Evolutionary conservation across 2,888 invertebrate species (phyloP), one percentile per base, ranked within the genome.

Genomic region (Hartigia nigra): DNA sequence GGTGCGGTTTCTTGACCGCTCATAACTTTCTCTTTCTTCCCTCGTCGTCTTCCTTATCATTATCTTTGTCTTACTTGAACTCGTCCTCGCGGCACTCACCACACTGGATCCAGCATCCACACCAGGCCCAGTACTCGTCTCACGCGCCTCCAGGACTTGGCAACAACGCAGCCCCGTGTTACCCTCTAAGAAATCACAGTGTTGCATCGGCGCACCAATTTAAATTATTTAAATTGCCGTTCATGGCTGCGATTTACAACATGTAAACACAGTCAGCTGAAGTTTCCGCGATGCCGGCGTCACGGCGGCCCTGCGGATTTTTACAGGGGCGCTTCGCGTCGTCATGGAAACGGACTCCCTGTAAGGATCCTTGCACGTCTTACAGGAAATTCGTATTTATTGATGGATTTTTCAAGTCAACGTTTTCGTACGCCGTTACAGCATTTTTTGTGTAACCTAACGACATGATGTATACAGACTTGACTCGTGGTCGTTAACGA

Each of bases 171-270:
- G 31, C 31, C 32, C 32, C 72, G 72, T 34, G 72, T 34, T 72
- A 34, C 72, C 32, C 31, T 1, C 72, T 82, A 80, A 84, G 85
- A 85, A 84, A 85, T 85, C 85, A 86, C 80, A 80, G 83, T 84
- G 81, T 78, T 81, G 79, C 77, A 75, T 72, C 32, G 12, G 31
- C 55, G 23, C 55, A 23, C 55, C 23, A 55, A 34, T 72, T 72
- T 72, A 72, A 70, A 70, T 70, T 70, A 70, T 32, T 70, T 70
- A 70, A 72, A 72, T 72, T 72, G 72, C 72, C 23, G 55, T 23
- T 55, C 55, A 23, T 2, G 4, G 55, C 55, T 9, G 23, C 55
- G 55, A 55, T 55, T 55, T 55, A 55, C 55, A 55, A 23, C 55
- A 55, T 55, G 55, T 55, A 55, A 55, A 55, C 55, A 55, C 55